phyloP scores from a whole-genome alignment of 2,888 invertebrate genomes.

The Macaria notata region DNA sequence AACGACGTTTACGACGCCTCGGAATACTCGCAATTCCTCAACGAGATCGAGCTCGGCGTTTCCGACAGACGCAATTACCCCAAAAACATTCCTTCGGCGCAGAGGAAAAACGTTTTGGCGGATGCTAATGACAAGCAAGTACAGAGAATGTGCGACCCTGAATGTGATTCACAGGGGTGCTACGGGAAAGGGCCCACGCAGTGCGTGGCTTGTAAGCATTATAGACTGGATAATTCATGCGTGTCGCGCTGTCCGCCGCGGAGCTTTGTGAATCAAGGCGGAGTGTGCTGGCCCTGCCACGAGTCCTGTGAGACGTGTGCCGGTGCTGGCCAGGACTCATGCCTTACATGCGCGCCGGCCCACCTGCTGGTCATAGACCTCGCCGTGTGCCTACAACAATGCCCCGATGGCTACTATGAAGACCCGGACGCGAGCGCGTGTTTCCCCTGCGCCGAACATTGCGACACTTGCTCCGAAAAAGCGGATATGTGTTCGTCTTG shows the following conservation, averaged over 20 bases:
- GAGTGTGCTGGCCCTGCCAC: slow-evolving; percentile 93
- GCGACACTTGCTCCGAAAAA: slow-evolving; percentile 91
- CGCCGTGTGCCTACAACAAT: slow-evolving; percentile 91
- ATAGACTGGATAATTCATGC: slow-evolving; percentile 91
- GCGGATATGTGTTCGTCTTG: slow-evolving; percentile 94
- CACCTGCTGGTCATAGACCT: slow-evolving; percentile 92
- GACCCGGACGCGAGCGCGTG: slow-evolving; percentile 90
- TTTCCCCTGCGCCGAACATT: slow-evolving; percentile 93
- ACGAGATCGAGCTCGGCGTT: slow-evolving; percentile 74
- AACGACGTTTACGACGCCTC: slow-evolving; percentile 84
- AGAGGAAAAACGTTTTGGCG: slow-evolving; percentile 83
- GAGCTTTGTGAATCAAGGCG: slow-evolving; percentile 91
- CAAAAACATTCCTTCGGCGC: slow-evolving; percentile 83
- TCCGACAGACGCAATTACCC: slow-evolving; percentile 85
- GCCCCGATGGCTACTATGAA: slow-evolving; percentile 94
- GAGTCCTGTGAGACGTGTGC: slow-evolving; percentile 95
- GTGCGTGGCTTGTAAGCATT: slow-evolving; percentile 91
- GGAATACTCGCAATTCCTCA: slow-evolving; percentile 81
- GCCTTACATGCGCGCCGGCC: slow-evolving; percentile 91
- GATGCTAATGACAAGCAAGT: slow-evolving; percentile 84
- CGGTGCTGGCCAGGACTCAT: slow-evolving; percentile 93
- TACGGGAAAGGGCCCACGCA: slow-evolving; percentile 93
- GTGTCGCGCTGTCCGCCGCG: slow-evolving; percentile 92
- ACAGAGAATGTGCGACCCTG: slow-evolving; percentile 89
- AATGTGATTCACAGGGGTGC: slow-evolving; percentile 93